Base-by-base conservation (phyloP, 2,888 invertebrate species). In the Ceraclea dissimilis region DNA sequence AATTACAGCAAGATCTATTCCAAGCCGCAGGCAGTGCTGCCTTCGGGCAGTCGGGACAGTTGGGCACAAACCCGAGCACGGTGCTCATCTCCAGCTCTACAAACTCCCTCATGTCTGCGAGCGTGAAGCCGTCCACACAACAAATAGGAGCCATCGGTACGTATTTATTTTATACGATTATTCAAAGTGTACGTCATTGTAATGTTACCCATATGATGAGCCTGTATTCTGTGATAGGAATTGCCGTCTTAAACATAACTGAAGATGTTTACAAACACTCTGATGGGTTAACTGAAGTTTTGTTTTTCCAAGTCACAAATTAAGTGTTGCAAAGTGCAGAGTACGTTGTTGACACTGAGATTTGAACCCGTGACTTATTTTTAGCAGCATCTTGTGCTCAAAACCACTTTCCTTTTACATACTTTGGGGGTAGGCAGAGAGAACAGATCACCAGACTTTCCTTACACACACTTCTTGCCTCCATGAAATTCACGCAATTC, bases 71-170 rank as follows among this genome's bases (percentile, higher is more conserved):
- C 71, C 91, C 90, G 51, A 91, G 86, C 67, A 91, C 92, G 17
- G 89, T 93, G 64, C 82, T 93, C 65, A 93, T 93, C 63, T 90
- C 91, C 39, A 88, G 91, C 61, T 87, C 89, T 56, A 88, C 91
- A 58, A 92, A 91, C 71, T 89, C 89, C 33, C 78, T 93, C 64
- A 93, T 93, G 91, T 90, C 92, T 4, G 86, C 90, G 34, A 87
- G 88, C 59, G 90, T 91, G 52, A 93, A 92, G 67, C 86, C 89
- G 8, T 84, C 88, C 34, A 82, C 84, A 60, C 90, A 90, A 71
- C 85, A 85, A 66, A 88, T 91, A 64, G 90, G 90, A 62, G 90
- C 91, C 57, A 91, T 92, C 64, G 90, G 91, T 76, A 66, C 64
- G 48, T 43, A n/a, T n/a, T n/a, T 39, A 8, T 16, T 39, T 39